phyloP scores from a whole-genome alignment of 2,888 invertebrate species.

The Diplolepis rosae region DNA sequence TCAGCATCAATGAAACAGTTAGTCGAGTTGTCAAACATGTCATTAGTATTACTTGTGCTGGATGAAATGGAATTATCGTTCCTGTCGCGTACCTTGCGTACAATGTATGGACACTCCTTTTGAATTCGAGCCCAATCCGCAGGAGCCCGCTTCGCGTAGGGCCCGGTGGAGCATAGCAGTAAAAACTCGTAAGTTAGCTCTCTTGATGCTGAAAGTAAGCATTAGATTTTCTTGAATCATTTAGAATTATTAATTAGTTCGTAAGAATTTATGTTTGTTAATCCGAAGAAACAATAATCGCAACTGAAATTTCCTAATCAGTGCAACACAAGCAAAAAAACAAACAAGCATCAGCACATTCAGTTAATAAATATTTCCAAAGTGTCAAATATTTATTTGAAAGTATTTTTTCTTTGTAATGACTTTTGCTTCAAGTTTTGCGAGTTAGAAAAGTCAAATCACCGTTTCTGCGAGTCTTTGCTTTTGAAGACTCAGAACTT shows the following conservation, averaged over 20 bases:
- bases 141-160: constrained; percentile 75
- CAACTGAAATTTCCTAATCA: no score
- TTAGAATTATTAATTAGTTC: no score
- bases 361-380: no score
- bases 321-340: no score
- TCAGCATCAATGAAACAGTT: constrained; percentile 40
- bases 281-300: no score
- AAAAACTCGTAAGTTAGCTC: constrained; percentile 74
- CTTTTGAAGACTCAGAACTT: constrained; percentile 48
- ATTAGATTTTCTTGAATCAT: no score
- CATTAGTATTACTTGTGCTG: constrained; percentile 34
- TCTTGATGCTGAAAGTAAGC: constrained; percentile 59
- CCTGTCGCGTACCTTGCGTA: constrained; percentile 74
- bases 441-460: constrained; percentile 15
- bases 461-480: constrained; percentile 59
- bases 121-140: constrained; percentile 76
- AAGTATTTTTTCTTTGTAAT: no score
- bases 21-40: not conserved
- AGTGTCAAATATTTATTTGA: no score
- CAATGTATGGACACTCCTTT: constrained; percentile 75
- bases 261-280: no score
- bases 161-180: constrained; percentile 76
- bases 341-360: no score
- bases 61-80: constrained; percentile 57
- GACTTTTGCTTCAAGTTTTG: constrained; percentile 20